A percentile compares a stretch with the other conserved stretches of the same genome.
Evolutionary conservation across 2,888 invertebrate genomes (phyloP).

Genomic region (Emmelina monodactyla): DNA sequence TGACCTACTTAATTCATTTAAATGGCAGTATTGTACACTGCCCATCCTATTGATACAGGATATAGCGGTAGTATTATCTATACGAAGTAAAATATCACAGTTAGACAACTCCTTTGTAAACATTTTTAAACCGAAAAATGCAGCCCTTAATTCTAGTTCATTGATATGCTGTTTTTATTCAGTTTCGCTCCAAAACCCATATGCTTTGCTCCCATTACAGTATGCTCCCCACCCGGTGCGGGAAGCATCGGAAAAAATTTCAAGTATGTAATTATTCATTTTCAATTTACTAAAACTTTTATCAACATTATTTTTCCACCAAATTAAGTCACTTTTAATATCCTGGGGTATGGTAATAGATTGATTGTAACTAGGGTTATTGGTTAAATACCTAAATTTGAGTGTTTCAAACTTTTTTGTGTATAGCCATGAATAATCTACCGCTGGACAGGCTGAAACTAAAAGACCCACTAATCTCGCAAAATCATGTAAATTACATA

Average conservation of each 20-base stretch:
- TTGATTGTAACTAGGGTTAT: not conserved
- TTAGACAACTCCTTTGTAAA: not conserved
- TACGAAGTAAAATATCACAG: slow-evolving; percentile 15
- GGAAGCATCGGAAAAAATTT: slow-evolving; percentile 18
- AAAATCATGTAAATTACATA: not conserved
- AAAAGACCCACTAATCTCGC: slow-evolving; percentile 7
- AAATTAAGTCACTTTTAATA: slow-evolving; percentile 6
- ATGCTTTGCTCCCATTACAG: slow-evolving; percentile 5
- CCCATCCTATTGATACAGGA: slow-evolving; percentile 18
- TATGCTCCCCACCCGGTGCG: slow-evolving; percentile 14
- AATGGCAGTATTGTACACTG: slow-evolving; percentile 13
- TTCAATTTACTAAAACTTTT: slow-evolving; percentile 6
- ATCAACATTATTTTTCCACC: slow-evolving; percentile 12
- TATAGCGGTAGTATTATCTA: slow-evolving; percentile 18
- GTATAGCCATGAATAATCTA: slow-evolving; percentile 10
- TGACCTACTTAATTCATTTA: slow-evolving; percentile 15
- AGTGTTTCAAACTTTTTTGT: slow-evolving; percentile 6
- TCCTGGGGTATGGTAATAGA: not conserved
- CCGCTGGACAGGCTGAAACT: slow-evolving; percentile 10
- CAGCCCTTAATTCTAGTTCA: slow-evolving; percentile 1
- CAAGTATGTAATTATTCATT: slow-evolving; percentile 7
- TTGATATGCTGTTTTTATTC: slow-evolving; percentile 11
- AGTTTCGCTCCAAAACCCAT: slow-evolving; percentile 1
- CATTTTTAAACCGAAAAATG: not conserved
- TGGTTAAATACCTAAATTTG: not conserved